A percentile compares a stretch with the other conserved stretches of the same genome.
Conservation (phyloP, 1,140 invertebrate genomes). For the Trissolcus basalis region DNA sequence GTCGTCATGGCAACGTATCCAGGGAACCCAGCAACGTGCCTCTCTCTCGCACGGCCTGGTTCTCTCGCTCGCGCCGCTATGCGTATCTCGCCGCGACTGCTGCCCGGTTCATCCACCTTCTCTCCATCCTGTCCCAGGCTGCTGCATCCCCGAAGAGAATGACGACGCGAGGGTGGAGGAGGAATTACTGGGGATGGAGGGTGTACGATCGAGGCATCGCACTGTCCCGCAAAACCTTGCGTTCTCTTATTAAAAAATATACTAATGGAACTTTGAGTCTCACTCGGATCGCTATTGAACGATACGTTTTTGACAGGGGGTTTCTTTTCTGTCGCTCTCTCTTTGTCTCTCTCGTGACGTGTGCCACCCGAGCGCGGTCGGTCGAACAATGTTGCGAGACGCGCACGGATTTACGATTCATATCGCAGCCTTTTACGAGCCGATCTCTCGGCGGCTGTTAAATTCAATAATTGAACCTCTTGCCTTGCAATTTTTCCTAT, state of each 20-base stretch:
- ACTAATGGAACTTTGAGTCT: slow-evolving; percentile 35
- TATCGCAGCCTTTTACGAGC: slow-evolving; percentile 13
- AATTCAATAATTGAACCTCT: slow-evolving; percentile 11
- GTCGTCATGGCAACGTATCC: slow-evolving; percentile 74
- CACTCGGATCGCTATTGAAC: slow-evolving; percentile 10
- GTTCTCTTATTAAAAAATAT: slow-evolving; percentile 47
- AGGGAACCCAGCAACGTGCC: slow-evolving; percentile 72
- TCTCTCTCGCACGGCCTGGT: slow-evolving; percentile 25
- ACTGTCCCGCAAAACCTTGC: slow-evolving; percentile 41
- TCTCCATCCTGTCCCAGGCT: slow-evolving; percentile 66
- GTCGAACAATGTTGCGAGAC: background rate
- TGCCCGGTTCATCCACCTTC: slow-evolving; percentile 75
- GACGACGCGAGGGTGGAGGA: slow-evolving; percentile 50
- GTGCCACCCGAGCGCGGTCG: too few species aligned
- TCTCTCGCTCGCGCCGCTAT: slow-evolving; percentile 41
- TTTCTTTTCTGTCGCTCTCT: background rate
- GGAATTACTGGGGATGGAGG: slow-evolving; percentile 38
- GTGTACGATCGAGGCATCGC: slow-evolving; percentile 56
- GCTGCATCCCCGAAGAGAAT: slow-evolving; percentile 62
- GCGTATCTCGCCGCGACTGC: slow-evolving; percentile 53
- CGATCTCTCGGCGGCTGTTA: background rate
- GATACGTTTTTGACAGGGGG: slow-evolving; percentile 27
- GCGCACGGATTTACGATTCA: slow-evolving; percentile 3
- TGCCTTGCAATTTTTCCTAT: too few species aligned
- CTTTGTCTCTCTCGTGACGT: too few species aligned